These are phyloP conservation scores for Smutsia gigantea DNA, from an alignment of 2,797 vertebrate species.

Conservation along the genomic window DNA sequence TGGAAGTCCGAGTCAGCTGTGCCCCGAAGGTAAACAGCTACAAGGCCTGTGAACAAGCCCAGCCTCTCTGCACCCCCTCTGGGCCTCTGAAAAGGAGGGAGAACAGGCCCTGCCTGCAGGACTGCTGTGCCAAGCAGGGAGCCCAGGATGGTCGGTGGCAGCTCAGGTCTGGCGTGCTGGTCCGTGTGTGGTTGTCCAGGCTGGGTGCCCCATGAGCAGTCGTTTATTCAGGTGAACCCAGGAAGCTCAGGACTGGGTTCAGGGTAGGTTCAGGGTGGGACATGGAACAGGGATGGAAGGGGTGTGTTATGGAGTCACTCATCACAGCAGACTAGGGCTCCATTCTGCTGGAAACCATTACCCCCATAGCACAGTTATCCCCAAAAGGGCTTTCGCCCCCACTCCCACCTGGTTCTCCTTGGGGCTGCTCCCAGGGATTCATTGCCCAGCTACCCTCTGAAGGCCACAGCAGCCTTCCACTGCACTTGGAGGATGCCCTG, in stretches of 20 bases:
- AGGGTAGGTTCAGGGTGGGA: background rate
- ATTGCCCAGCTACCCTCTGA: too few species aligned
- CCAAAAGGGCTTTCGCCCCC: background rate
- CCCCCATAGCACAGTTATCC: background rate
- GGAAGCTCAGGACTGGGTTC: background rate
- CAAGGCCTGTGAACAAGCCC: rapidly evolving
- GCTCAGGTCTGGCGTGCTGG: background rate
- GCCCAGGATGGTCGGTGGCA: background rate
- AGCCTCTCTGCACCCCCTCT: background rate
- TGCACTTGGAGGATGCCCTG: rapidly evolving
- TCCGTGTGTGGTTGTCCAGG: rapidly evolving
- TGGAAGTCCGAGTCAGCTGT: background rate
- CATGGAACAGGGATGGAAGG: too few species aligned
- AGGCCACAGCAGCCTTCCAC: background rate
- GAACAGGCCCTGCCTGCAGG: background rate
- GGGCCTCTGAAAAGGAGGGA: background rate
- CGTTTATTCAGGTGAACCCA: background rate
- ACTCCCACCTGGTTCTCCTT: background rate
- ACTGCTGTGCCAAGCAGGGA: background rate
- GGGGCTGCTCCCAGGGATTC: background rate
- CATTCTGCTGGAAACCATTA: background rate
- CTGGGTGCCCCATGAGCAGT: background rate
- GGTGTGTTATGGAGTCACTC: background rate
- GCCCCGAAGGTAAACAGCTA: background rate
- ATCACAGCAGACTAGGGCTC: rapidly evolving